Base-by-base conservation (phyloP, 2,113 vertebrate species). In the Bucco capensis region DNA sequence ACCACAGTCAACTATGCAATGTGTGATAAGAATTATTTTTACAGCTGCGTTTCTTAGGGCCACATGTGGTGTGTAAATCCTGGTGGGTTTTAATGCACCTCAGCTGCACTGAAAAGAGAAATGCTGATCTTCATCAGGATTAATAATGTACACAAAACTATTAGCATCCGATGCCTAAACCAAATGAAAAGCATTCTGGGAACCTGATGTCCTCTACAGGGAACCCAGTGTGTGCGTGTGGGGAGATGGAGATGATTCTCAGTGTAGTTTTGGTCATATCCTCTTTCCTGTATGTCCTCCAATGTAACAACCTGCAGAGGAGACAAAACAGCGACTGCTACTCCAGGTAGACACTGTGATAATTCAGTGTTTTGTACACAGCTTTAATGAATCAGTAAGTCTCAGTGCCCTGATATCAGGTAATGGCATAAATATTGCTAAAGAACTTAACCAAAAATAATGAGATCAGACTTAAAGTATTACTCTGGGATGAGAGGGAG, bases 21-120 rank as follows among this genome's bases (percentile, higher is more conserved):
- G 92, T 90, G 95, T 75, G 81, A 90, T 76, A 78, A 56, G 89
- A 92, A 89, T 58, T 96, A 95, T 95, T 96, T 91, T 96, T 93
- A 94, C 90, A 95, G 93, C 92, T 93, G 95, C 92, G 62, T 62
- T 89, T 76, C 86, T 86, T 69, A 62, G 47, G 27, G 64, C 58
- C 74, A 42, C 24, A 77, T 60, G 70, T 28, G 65, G n/a, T 38
- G 50, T 58, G 75, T 80, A 89, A 94, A 79, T 58, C 74, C 66
- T 87, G 65, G 21, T 54, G 74, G 15, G 58, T 51, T 92, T 94
- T 83, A 92, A 69, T 47, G 12, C 84, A 76, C 50, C 81, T 89
- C 77, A 25, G 37, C n/a, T 58, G 46, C 73, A 57, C 60, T 70
- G 24, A 71, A 58, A 46, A 58, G 42, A 46, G 37, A 82, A 86